phyloP scores from a whole-genome alignment of 30 jellyfish, hydroid and myxozoan genomes.

The Aurelia aurita complex sp. Pacific region DNA sequence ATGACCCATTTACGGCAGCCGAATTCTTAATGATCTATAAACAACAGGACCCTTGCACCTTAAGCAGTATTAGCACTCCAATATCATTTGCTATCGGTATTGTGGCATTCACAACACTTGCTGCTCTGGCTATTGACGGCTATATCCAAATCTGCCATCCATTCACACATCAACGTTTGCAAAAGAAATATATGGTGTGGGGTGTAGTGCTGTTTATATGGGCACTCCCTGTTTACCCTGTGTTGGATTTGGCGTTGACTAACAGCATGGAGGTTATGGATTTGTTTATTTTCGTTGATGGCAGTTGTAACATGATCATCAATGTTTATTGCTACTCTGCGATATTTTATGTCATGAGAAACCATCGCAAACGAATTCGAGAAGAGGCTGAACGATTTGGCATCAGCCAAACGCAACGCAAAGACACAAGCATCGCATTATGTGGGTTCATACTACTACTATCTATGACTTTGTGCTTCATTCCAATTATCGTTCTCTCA shows the following conservation, averaged over 20 bases:
- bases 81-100: slow-evolving; percentile 33
- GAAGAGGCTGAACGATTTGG: slow-evolving; percentile 2
- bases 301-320: slow-evolving; percentile 6
- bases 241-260: neutral
- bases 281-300: slow-evolving; percentile 4
- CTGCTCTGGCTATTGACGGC: slow-evolving; percentile 47
- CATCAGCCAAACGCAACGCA: neutral
- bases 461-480: slow-evolving; percentile 22
- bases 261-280: slow-evolving; percentile 21
- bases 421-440: slow-evolving; percentile 20
- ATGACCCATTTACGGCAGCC: slow-evolving; percentile 31
- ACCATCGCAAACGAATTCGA: slow-evolving; percentile 43
- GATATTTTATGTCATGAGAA: slow-evolving; percentile 15
- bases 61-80: slow-evolving; percentile 26
- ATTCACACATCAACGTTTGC: slow-evolving; percentile 22
- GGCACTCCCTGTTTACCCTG: slow-evolving; percentile 39
- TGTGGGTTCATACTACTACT: slow-evolving; percentile 19
- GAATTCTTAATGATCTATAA: slow-evolving; percentile 19
- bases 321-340: slow-evolving; percentile 21
- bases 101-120: slow-evolving; percentile 36
- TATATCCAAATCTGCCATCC: slow-evolving; percentile 40
- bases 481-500: slow-evolving; percentile 7
- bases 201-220: slow-evolving; percentile 10
- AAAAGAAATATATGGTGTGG: neutral
- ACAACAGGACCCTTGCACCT: slow-evolving; percentile 14